Evolutionary conservation across 2,888 invertebrate genomes (phyloP).

Genomic region (Hydropsyche betteni): DNA sequence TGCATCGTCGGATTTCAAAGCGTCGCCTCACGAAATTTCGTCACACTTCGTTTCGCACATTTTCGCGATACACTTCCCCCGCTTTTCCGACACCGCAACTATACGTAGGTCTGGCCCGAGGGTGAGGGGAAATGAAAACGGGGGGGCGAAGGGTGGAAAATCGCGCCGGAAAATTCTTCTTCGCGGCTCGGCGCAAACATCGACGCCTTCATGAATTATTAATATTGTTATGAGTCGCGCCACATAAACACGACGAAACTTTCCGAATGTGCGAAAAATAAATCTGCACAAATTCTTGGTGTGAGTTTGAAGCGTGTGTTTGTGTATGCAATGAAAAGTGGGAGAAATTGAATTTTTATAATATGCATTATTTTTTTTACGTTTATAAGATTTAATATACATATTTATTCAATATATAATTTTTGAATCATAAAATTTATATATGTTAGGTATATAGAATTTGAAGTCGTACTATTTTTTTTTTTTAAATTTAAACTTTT

Average conservation of each 20-base stretch:
- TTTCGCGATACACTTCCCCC: conserved; percentile 12
- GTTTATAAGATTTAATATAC: too few relatives aligned
- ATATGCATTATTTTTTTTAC: too few relatives aligned
- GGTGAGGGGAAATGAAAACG: background rate
- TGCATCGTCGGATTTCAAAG: conserved; percentile 7
- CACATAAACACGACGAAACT: conserved; percentile 32
- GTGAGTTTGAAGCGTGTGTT: background rate
- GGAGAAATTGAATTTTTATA: too few relatives aligned
- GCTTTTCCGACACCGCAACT: background rate
- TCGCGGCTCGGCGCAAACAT: conserved; percentile 23
- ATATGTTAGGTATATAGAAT: too few relatives aligned
- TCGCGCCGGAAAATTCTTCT: conserved; percentile 6
- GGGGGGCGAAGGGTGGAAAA: background rate
- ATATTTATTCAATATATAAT: too few relatives aligned
- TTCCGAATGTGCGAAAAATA: conserved; percentile 32
- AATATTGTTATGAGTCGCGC: conserved; percentile 29
- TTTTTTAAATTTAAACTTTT: too few relatives aligned
- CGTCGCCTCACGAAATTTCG: conserved; percentile 2
- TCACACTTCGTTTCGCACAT: conserved; percentile 7
- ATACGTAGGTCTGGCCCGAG: background rate
- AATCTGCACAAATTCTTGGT: conserved; percentile 29
- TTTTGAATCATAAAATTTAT: too few relatives aligned
- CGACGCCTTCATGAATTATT: conserved; percentile 36
- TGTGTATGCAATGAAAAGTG: too few relatives aligned
- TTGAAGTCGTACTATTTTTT: too few relatives aligned